Base-by-base conservation (phyloP, 2,888 invertebrate species). In the Cremastinae sp. region DNA sequence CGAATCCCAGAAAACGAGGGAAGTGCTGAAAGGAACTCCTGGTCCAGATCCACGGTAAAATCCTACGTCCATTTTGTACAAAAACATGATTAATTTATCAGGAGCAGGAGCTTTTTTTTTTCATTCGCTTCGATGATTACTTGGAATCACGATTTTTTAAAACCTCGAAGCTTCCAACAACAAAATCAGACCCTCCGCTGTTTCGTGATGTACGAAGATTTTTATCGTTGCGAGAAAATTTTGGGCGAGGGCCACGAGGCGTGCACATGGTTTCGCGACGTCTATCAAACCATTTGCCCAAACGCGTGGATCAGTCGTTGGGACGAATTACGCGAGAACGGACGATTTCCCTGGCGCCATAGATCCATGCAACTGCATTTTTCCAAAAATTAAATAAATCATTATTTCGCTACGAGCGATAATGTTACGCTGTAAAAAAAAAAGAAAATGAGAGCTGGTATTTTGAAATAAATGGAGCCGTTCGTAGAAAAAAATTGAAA, bases 181-280 rank as follows among this genome's bases (percentile, higher is more conserved):
- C 81, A 80, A 56, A 84, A 89, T 75, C 87, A 87, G 78, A 88
- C 88, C 0, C 5, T 81, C 22, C 81, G 88, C 41, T 89, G 88
- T 47, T 87, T 71, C 71, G 85, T 88, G 1, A 88, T 86, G 85
- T 89, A 89, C 64, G 81, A 82, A 0, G 89, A 89, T 68, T 88
- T 87, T 62, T 84, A 84, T 74, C 84, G 86, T 7, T 89, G 89
- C 65, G 82, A 89, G 70, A 71, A 83, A 49, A 80, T 88, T 16
- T 80, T 89, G 38, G 88, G 88, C 1, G 74, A 83, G 62, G 82
- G 74, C 8, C 65, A 84, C 10, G 74, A 84, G 1, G 86, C 86
- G 1, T 89, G 89, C 28, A 76, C 56, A 2, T 88, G 86, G 87
- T 89, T 89, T 45, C 84, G 86, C 66, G 78, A 85, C 0, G 84